Percentiles rank a stretch among this genome's conserved stretches.
phyloP scores from a whole-genome alignment of 1,140 invertebrate species.

The Leptestheria dahalacensis region DNA sequence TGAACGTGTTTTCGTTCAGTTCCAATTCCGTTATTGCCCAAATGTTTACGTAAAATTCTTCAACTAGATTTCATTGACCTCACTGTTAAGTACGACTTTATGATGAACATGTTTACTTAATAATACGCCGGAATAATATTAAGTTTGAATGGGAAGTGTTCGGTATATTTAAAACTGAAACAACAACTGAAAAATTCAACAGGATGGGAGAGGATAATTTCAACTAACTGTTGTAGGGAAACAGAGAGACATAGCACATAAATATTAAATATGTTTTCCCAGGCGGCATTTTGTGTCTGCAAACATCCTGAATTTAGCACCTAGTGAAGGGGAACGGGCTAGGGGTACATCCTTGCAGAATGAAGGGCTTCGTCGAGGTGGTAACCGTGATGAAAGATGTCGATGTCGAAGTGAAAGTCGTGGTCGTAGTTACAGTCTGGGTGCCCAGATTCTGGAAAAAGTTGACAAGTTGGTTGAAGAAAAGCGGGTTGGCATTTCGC shows the following conservation, averaged over 20 bases:
- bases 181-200: no score
- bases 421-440: background rate
- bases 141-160: no score
- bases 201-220: no score
- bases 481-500: background rate
- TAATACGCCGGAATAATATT: no score
- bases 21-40: no score
- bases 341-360: constrained; percentile 9
- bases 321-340: constrained; percentile 1
- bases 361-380: constrained; percentile 6
- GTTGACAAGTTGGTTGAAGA: background rate
- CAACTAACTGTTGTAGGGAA: no score
- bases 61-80: no score
- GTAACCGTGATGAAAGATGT: constrained; percentile 3
- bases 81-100: no score
- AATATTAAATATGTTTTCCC: background rate
- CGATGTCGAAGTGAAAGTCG: constrained; percentile 5
- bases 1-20: no score
- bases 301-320: constrained; percentile 1
- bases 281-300: background rate
- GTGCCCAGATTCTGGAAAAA: background rate
- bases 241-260: background rate
- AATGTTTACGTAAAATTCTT: no score
- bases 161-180: no score
- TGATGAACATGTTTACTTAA: no score